Evolutionary conservation across 2,113 vertebrate species (phyloP), one percentile per base, ranked within the genome.

Genomic region (Semnopithecus entellus): DNA sequence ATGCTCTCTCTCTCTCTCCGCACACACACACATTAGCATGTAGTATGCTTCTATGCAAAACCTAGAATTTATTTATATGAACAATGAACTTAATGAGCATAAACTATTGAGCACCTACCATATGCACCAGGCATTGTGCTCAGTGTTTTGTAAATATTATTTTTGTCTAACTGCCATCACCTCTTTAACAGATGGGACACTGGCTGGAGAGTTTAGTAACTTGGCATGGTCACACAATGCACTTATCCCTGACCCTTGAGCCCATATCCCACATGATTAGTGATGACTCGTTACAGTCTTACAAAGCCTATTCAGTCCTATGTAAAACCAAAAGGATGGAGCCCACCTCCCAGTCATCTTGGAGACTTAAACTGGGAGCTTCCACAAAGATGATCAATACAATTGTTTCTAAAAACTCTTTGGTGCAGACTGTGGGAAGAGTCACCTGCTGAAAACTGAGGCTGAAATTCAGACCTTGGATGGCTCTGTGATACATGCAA

Each of bases 181-280:
- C 2, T 43, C 13, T 68, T 73, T 91, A 20, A 17, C 8, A 43
- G 43, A 43, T 0, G 20, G 38, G 32, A 30, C 55, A 3, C 5
- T 48, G 30, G 5, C 0, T 50, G 8, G n/a, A 70, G 73, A 38
- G 13, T 0, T 16, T 25, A 13, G 80, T 48, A 16, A 43, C 23
- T 3, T 11, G 17, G 18, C 5, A 22, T 0, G 4, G 43, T 59
- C 59, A 27, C 11, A 38, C 27, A 14, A 8, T 13, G 30, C 35
- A 45, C 40, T 70, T 40, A 43, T 18, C 17, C 32, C 27, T 64
- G 55, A 27, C 27, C 38, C 50, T 40, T 43, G 50, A 87, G 23
- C 52, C 11, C 1, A 0, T 10, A 55, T 17, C 10, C 20, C 5
- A 1, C 2, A 0, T 6, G 3, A 2, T 9, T 43, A n/a, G n/a